These are phyloP conservation scores for Lumbricus terrestris DNA, from an alignment of 2,888 invertebrate genomes.

Conservation along the genomic window DNA sequence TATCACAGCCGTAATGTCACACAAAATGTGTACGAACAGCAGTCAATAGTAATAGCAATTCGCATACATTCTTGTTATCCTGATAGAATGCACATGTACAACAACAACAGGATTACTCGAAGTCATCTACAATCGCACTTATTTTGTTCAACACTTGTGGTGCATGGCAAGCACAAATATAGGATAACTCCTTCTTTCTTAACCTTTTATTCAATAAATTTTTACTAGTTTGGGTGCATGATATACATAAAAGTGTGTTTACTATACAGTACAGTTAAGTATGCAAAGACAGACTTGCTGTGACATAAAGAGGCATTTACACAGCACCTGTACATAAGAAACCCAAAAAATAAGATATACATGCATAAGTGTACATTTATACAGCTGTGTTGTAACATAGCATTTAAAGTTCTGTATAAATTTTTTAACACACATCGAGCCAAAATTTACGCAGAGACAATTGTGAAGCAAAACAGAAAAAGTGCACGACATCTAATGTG, in stretches of 20 bases:
- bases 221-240: neutral
- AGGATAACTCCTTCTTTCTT: neutral
- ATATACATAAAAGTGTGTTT: neutral
- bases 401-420: neutral
- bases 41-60: neutral
- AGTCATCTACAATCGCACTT: neutral
- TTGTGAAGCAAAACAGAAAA: neutral
- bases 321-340: neutral
- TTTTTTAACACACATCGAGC: no score
- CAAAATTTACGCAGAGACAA: neutral
- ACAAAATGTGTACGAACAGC: neutral
- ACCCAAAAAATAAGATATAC: neutral
- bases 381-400: neutral
- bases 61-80: neutral
- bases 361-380: no score
- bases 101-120: neutral
- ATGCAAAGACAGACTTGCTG: neutral
- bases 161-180: neutral
- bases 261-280: neutral
- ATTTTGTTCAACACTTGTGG: neutral
- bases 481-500: neutral
- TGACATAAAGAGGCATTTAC: neutral
- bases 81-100: neutral
- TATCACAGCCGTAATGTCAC: neutral
- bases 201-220: neutral